Percentiles rank a stretch among this genome's conserved stretches.
phyloP scores from a whole-genome alignment of 2,113 vertebrate genomes.

The Coptodon rendalli region DNA sequence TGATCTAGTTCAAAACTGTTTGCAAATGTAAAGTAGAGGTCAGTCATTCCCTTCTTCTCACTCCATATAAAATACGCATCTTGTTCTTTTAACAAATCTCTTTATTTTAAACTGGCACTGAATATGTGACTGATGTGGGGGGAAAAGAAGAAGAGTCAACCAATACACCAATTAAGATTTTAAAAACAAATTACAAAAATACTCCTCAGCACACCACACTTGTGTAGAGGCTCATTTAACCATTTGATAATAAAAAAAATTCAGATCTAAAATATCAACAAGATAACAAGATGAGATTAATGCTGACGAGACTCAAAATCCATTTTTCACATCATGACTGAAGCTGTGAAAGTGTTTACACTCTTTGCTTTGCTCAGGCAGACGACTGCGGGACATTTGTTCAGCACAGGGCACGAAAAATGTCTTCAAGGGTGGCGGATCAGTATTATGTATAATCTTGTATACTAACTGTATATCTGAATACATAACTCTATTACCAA shows the following conservation, averaged over 20 bases:
- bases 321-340: too few relatives aligned
- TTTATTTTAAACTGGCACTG: too few relatives aligned
- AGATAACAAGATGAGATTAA: slow-evolving; percentile 44
- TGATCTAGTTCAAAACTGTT: too few relatives aligned
- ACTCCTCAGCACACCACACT: neutral
- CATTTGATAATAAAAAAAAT: neutral
- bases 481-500: neutral
- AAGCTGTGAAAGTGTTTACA: too few relatives aligned
- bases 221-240: neutral
- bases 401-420: too few relatives aligned
- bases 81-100: too few relatives aligned
- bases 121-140: too few relatives aligned
- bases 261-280: neutral
- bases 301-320: too few relatives aligned
- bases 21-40: neutral
- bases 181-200: neutral
- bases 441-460: neutral
- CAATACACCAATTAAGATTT: neutral
- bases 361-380: too few relatives aligned
- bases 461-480: neutral
- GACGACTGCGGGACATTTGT: too few relatives aligned
- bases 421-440: too few relatives aligned
- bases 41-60: neutral
- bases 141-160: neutral
- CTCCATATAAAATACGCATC: neutral